Base-by-base conservation (phyloP, 2,888 invertebrate genomes). In the Andricus quercusramuli region DNA sequence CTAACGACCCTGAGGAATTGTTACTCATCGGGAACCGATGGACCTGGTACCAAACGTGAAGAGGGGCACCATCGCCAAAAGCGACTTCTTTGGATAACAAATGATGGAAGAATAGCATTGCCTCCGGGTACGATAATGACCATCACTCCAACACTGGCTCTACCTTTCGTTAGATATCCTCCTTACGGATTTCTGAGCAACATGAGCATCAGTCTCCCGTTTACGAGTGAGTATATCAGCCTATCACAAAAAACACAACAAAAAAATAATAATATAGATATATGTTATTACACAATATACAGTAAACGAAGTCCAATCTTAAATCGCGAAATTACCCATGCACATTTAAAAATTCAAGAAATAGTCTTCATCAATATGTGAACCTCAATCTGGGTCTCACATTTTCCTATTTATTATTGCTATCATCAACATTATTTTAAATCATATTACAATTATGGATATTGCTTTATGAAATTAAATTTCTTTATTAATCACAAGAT, bases 131-230 rank as follows among this genome's bases (percentile, higher is more conserved):
- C 97, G 0, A 94, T 96, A 3, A 94, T 97, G 93, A 95, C 96
- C 41, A 96, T 97, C 86, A 95, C 96, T 5, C 97, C 97, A 15
- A 97, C 97, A 8, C 92, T 97, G 67, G 96, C 97, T 8, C 93
- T 97, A 94, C 97, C 97, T 15, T 95, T 97, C 88, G 96, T 97
- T 5, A 94, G 97, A 87, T 96, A 97, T 93, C 97, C 97, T 13
- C 97, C 97, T 0, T 96, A 96, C 89, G 97, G 97, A 78, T 97
- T 97, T 92, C 94, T 97, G 86, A 97, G 97, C 78, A 97, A 97
- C 91, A 94, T 97, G 93, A 96, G 97, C 37, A 95, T 97, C 89
- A 96, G 96, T 93, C 95, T 97, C 88, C 97, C 97, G 25, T 96
- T 97, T 89, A 96, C 97, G 90, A 97, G 97, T 97, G 93, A 95